Evolutionary conservation across 2,797 vertebrate species (phyloP), one percentile per base, ranked within the genome.

Genomic region (Danio kyathit): DNA sequence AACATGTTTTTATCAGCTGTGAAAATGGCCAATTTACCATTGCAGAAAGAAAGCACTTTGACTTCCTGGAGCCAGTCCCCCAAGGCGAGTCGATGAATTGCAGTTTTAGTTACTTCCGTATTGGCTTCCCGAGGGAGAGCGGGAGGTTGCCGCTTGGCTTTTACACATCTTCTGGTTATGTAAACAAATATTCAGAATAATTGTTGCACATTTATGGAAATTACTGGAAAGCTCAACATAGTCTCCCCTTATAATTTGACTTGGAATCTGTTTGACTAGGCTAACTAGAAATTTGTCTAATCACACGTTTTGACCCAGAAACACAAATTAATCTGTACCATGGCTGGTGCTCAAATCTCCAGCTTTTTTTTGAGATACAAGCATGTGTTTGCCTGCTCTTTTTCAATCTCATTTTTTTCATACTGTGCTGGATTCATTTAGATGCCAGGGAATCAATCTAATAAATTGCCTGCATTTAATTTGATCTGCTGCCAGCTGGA

Each of bases 391-490:
- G 64, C 29, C 29, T 13, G 46, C 44, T 41, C 38, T 79, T 40
- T 54, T 51, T 81, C 40, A 52, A 13, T 10, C 48, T 64, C 14
- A 8, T 59, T 65, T 63, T 17, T 3, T 29, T 40, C 43, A 52
- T 43, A 49, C 21, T 38, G 44, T 46, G 13, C 38, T 48, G 46
- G 17, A 81, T 51, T 48, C 8, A 84, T 78, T 65, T 81, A 65
- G 12, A 71, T 73, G 69, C 41, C 46, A 83, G 48, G 64, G 59
- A 70, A 76, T 85, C 83, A 86, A 83, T 86, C 70, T 80, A 71
- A 84, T 71, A 79, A 81, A 84, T 80, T 84, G 79, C 74, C 76
- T 80, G 44, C 79, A 74, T 83, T 81, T 83, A 63, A 74, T 81
- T 84, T 84, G 52, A 70, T 49, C 19, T 70, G 43, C 69, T 75